Conservation (phyloP, 2,888 invertebrate species). For the Sinodicranocentrus sp. region DNA sequence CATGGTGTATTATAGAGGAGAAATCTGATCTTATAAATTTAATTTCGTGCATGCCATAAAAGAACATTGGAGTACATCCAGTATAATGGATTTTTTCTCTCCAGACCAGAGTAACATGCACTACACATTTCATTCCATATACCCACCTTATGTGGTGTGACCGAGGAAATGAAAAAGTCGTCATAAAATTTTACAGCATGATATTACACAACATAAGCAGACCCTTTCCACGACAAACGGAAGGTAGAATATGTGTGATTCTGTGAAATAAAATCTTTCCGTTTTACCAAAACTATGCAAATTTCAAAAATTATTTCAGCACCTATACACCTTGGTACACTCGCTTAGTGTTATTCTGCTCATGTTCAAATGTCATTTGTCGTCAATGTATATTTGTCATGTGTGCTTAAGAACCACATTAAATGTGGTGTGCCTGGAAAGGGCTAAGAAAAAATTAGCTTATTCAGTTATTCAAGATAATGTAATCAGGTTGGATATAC, state of each 20-base stretch:
- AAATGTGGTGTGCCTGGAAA: no score
- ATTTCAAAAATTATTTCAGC: slow-evolving; percentile 10
- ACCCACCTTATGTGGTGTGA: not conserved
- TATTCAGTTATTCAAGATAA: no score
- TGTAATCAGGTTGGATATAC: no score
- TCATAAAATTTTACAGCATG: slow-evolving; percentile 22
- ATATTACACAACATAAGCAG: not conserved
- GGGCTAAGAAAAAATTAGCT: no score
- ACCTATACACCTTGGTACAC: not conserved
- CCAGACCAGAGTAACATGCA: no score
- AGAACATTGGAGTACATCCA: no score
- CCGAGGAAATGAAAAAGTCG: slow-evolving; percentile 39
- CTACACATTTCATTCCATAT: not conserved
- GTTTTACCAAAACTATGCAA: slow-evolving; percentile 1
- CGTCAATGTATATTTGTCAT: not conserved
- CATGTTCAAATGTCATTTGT: not conserved
- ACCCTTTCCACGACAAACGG: slow-evolving; percentile 13
- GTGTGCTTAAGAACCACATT: no score
- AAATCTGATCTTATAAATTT: no score
- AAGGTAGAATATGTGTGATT: slow-evolving; percentile 21
- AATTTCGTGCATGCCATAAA: no score
- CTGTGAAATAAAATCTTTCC: slow-evolving; percentile 36
- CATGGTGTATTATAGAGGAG: no score
- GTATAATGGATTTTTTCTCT: no score
- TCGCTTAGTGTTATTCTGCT: not conserved